Evolutionary conservation across 1,140 invertebrate genomes (phyloP), one percentile per base, ranked within the genome.

Genomic region (Pogonomyrmex barbatus): DNA sequence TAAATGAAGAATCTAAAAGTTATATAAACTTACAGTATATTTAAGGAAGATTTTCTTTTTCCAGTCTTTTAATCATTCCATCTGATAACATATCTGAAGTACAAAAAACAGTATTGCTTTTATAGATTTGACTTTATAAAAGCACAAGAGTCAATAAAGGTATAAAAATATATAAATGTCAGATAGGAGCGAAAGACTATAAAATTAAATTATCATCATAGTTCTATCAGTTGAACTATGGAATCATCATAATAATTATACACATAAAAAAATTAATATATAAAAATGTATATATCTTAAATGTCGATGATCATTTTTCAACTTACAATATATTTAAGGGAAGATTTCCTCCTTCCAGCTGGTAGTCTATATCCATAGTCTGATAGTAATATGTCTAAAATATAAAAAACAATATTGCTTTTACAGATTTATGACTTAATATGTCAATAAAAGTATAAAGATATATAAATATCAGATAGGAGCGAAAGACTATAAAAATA

Each of bases 121-220:
- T 65, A 24, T 24, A 42, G 2, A 65, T 36, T 10, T 9, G 24
- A 30, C 75, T 70, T 62, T 0, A 24, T 24, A 24, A 3, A 12
- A 39, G 4, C 39, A 39, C 30, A 39, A 24, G 24, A 24, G 24
- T 24, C 3, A 56, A 63, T 79, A 3, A 70, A 52, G 9, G 14
- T 1, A 78, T 60, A 33, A n/a, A 39, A 56, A 42, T 54, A 24
- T 0, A 24, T 6, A 77, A 12, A 50, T 67, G 68, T 95, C 94
- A 95, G 94, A 88, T 95, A 95, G 94, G 94, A 92, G 94, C 94
- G 93, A 95, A 95, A 95, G 92, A 94, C 91, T 89, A 73, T 77
- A 70, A 54, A 77, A 76, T 14, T 68, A 50, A 39, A n/a, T 42
- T 17, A 85, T 92, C 91, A 85, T 93, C 92, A 93, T 82, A 78